phyloP scores from a whole-genome alignment of 2,888 invertebrate genomes.

The Orthosia gothica region DNA sequence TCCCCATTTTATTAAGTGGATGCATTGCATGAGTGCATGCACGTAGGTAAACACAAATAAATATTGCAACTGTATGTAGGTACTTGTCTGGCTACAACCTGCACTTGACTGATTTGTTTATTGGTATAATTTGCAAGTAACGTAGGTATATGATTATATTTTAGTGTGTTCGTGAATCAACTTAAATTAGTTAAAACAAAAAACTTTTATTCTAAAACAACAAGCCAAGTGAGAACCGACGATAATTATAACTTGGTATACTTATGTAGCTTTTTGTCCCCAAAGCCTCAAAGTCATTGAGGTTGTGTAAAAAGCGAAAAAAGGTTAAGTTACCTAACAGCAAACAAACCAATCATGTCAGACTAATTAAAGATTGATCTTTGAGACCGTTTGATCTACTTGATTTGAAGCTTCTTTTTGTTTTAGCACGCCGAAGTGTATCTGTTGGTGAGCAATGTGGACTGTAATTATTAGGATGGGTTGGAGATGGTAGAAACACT shows the following conservation, averaged over 20 bases:
- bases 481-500: too few relatives aligned
- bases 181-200: not conserved
- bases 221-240: not conserved
- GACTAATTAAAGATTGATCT: slow-evolving; percentile 8
- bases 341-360: not conserved
- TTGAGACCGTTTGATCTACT: slow-evolving; percentile 1
- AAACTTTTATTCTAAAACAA: not conserved
- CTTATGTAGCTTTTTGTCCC: not conserved
- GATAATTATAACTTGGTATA: not conserved
- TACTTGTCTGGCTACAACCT: slow-evolving; percentile 7
- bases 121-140: not conserved
- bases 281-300: not conserved
- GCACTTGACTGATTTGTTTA: not conserved
- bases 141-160: not conserved
- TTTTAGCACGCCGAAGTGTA: not conserved
- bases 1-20: slow-evolving; percentile 36
- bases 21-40: slow-evolving; percentile 8
- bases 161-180: not conserved
- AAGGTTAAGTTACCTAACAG: slow-evolving; percentile 11
- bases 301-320: not conserved
- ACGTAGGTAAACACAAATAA: slow-evolving; percentile 15
- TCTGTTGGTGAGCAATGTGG: too few relatives aligned
- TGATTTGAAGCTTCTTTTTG: slow-evolving; percentile 8
- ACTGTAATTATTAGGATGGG: too few relatives aligned
- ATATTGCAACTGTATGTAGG: not conserved